A percentile compares a stretch with the other conserved stretches of the same genome.
Evolutionary conservation across 1,140 invertebrate genomes (phyloP).

Genomic region (Pygmarrhopalites habei): DNA sequence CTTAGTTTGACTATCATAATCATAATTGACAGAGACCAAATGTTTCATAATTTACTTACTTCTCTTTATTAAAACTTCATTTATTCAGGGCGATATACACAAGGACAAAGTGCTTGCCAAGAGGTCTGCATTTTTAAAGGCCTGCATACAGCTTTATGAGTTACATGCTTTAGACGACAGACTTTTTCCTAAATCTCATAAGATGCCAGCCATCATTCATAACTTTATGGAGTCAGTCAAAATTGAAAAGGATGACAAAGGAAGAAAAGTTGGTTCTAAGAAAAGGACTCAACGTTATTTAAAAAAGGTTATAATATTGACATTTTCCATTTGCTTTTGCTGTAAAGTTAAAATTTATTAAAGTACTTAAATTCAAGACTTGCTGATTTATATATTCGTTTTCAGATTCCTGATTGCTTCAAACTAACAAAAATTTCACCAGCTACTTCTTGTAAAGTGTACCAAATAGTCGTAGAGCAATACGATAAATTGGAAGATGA

Average conservation of each 20-base stretch:
- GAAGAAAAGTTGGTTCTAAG: slow-evolving; percentile 14
- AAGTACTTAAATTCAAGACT: no score
- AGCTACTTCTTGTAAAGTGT: background rate
- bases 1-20: no score
- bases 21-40: no score
- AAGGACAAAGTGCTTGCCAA: slow-evolving; percentile 13
- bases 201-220: background rate
- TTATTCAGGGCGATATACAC: slow-evolving; percentile 1
- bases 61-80: no score
- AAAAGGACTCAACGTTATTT: slow-evolving; percentile 10
- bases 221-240: background rate
- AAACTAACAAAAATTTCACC: background rate
- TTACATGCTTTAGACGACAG: background rate
- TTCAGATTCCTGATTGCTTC: background rate
- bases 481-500: background rate
- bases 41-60: no score
- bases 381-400: no score
- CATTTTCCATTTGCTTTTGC: no score
- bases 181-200: slow-evolving; percentile 6
- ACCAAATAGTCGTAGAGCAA: background rate
- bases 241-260: background rate
- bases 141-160: slow-evolving; percentile 13
- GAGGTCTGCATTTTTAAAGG: slow-evolving; percentile 16
- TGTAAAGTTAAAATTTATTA: no score
- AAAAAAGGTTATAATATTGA: no score